A percentile compares a stretch with the other conserved stretches of the same genome.
Conservation (phyloP, 2,888 invertebrate species). For the Lasioglossum marginatum region DNA sequence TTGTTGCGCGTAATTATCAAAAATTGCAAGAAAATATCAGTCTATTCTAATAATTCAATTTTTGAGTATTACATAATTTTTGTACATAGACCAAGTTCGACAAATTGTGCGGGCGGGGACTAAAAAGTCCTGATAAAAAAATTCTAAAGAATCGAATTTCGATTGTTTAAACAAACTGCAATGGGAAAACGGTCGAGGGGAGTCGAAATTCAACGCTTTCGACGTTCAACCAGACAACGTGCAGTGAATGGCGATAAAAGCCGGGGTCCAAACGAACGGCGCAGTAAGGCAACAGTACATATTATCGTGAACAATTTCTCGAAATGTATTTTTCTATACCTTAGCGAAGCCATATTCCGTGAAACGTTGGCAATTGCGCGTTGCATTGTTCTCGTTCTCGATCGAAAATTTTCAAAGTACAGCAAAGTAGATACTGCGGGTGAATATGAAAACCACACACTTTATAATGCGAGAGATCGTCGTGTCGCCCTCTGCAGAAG, state of each 20-base stretch:
- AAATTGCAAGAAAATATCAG: neutral
- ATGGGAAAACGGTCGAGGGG: neutral
- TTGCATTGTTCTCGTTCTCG: slow-evolving; percentile 76
- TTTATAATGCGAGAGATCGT: slow-evolving; percentile 7
- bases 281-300: neutral
- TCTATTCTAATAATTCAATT: neutral
- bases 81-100: neutral
- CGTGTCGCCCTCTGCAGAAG: slow-evolving; percentile 6
- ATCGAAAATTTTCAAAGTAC: slow-evolving; percentile 12
- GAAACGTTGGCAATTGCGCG: slow-evolving; percentile 73
- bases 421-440: neutral
- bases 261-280: slow-evolving; percentile 28
- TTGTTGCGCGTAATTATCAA: neutral
- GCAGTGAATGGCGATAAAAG: slow-evolving; percentile 1
- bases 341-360: slow-evolving; percentile 76
- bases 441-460: slow-evolving; percentile 19
- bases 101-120: neutral
- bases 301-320: neutral
- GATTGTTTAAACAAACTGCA: neutral
- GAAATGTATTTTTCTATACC: slow-evolving; percentile 25
- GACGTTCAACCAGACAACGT: neutral
- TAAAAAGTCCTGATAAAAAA: neutral
- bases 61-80: slow-evolving; percentile 59
- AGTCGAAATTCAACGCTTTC: neutral
- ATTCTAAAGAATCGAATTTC: neutral